Evolutionary conservation across 2,888 invertebrate genomes (phyloP), one percentile per base, ranked within the genome.

Genomic region (Chaitophorus viminalis): DNA sequence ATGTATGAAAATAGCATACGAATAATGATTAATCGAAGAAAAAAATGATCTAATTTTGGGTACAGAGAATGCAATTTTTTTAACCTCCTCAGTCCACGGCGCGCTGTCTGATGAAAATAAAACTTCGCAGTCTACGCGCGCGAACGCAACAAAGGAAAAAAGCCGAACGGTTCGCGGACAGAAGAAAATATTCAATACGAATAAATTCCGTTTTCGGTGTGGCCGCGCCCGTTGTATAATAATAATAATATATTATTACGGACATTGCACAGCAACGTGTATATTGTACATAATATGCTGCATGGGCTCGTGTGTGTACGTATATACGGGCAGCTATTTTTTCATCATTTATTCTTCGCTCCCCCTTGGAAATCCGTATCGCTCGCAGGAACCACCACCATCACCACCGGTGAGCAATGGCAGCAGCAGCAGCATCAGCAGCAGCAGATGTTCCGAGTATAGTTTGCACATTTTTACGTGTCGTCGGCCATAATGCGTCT

Each of bases 401-500:
- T 36, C 36, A 36, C 29, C 29, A 39, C 39, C 36, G 75, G 75
- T 25, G 18, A 25, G 21, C 33, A 31, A 31, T 31, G 75, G 75
- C 31, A 39, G 25, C 36, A 36, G 31, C 11, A n/a, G 31, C 29
- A 18, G 31, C n/a, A n/a, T n/a, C 36, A 39, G 74, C 9, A 46
- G 39, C 25, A 76, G 46, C 75, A 76, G 75, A 76, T 76, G 75
- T 76, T 76, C n/a, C 75, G n/a, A 76, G n/a, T 39, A 21, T 25
- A 9, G 74, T 46, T 76, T 46, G 75, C 75, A 46, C 75, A 39
- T 75, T 75, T 75, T 75, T 75, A 75, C 39, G 75, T 46, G 75
- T 39, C 39, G 46, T 76, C 29, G 39, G 29, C 29, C 29, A 31
- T 29, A 70, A n/a, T 9, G 68, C 21, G 68, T 70, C 68, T 70